Base-by-base conservation (phyloP, 1,140 invertebrate genomes). In the Bombus fervidus region DNA sequence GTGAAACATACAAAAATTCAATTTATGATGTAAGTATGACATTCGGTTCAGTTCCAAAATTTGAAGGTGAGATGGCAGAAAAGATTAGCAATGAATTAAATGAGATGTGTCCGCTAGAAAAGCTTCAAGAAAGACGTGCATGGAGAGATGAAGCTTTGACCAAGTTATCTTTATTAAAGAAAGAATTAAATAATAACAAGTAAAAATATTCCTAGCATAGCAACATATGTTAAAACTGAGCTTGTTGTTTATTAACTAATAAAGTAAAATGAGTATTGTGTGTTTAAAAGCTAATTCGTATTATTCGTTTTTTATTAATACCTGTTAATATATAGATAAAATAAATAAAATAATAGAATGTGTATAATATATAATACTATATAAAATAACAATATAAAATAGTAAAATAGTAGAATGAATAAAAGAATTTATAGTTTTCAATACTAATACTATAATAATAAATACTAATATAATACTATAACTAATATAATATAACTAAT, bases 101-200 rank as follows among this genome's bases (percentile, higher is more conserved):
- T 86, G 95, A 96, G 25, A 96, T 97, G 92, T 96, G 98, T 37
- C 98, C 98, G 0, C 88, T 98, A 28, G 96, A 98, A 43, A 96
- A 97, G 91, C 94, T 99, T 34, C 96, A 96, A 68, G 96, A 98
- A 81, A 94, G 98, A 85, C 95, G 98, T 68, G 96, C 95, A 4
- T 99, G 98, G 98, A 95, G 98, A 62, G 98, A 99, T 93, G 96
- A 96, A 41, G 97, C 97, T 85, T 95, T 99, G 18, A 97, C 97
- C 0, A 97, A 97, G 81, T 95, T 99, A 18, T 97, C 98, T 13
- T 95, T 97, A 87, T 94, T 99, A 41, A 99, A 99, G 93, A 97
- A 96, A 90, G 96, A 98, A 91, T 95, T 96, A 81, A 91, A 95
- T 43, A 28, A 92, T 84, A 78, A 85, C 39, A 78, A 86, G 47